Evolutionary conservation across 2,113 vertebrate species (phyloP).

Genomic region (Pituophis catenifer): DNA sequence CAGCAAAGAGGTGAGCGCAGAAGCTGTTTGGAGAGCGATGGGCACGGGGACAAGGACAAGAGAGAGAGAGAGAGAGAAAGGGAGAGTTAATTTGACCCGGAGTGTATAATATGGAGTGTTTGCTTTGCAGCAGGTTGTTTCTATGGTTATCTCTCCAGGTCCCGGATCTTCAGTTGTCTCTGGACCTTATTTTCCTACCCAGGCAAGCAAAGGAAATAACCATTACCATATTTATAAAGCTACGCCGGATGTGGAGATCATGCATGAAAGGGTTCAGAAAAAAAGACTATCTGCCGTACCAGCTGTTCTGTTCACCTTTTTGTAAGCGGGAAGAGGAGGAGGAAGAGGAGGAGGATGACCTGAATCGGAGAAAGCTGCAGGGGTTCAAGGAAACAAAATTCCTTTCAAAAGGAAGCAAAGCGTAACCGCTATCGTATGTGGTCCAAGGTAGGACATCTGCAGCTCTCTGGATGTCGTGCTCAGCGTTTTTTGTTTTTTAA

Average conservation of each 20-base stretch:
- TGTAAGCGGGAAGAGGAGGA: conserved; percentile 29
- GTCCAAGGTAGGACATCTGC: not conserved
- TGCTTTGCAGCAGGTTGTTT: conserved; percentile 47
- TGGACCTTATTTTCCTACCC: conserved; percentile 66
- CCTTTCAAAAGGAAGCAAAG: not conserved
- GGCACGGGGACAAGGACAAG: not conserved
- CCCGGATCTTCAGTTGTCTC: conserved; percentile 51
- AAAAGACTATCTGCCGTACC: conserved; percentile 71
- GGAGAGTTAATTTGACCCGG: conserved; percentile 64
- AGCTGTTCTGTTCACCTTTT: conserved; percentile 60
- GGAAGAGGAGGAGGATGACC: not conserved
- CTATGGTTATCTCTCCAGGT: conserved; percentile 63
- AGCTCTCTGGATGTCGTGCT: not conserved
- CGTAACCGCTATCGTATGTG: not conserved
- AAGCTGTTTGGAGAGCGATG: conserved; percentile 52
- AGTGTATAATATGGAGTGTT: conserved; percentile 50
- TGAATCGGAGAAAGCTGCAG: not conserved
- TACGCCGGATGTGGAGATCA: conserved; percentile 64
- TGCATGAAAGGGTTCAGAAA: conserved; percentile 68
- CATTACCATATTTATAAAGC: conserved; percentile 78
- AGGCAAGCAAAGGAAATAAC: conserved; percentile 60
- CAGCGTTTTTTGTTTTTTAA: not conserved
- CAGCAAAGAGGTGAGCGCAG: conserved; percentile 65
- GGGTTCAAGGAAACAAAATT: not conserved
- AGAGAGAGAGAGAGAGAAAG: not conserved